Evolutionary conservation across 2,797 vertebrate species (phyloP).

Genomic region (Tiaroga cobitis): DNA sequence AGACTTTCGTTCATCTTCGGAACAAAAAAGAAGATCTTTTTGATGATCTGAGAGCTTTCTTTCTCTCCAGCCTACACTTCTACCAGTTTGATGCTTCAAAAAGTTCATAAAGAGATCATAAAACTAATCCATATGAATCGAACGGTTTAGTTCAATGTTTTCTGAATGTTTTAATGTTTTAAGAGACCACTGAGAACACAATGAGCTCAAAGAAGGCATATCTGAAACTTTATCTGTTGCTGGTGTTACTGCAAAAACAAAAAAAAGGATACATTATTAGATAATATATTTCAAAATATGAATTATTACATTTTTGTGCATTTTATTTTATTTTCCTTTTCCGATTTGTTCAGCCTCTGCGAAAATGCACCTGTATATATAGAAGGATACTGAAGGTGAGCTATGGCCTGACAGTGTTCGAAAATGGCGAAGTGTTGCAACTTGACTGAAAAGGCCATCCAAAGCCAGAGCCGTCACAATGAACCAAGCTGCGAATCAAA

Average conservation of each 20-base stretch:
- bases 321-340: background rate
- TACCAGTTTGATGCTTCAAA: too few relatives aligned
- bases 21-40: too few relatives aligned
- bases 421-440: conserved; percentile 13
- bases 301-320: background rate
- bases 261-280: background rate
- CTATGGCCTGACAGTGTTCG: conserved; percentile 8
- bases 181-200: background rate
- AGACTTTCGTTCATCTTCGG: too few relatives aligned
- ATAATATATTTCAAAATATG: background rate
- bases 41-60: too few relatives aligned
- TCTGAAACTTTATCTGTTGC: background rate
- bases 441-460: background rate
- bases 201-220: background rate
- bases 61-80: too few relatives aligned
- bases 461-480: conserved; percentile 31
- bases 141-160: too few relatives aligned
- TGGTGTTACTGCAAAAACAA: background rate
- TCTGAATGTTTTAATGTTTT: background rate
- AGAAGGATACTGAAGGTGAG: background rate
- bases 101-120: too few relatives aligned
- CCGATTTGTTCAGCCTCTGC: background rate
- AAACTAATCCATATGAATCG: too few relatives aligned
- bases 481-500: conserved; percentile 38
- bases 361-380: background rate